Percentiles rank a stretch among this genome's conserved stretches.
Conservation (phyloP, 2,888 invertebrate species). For the Ectemnius cavifrons region DNA sequence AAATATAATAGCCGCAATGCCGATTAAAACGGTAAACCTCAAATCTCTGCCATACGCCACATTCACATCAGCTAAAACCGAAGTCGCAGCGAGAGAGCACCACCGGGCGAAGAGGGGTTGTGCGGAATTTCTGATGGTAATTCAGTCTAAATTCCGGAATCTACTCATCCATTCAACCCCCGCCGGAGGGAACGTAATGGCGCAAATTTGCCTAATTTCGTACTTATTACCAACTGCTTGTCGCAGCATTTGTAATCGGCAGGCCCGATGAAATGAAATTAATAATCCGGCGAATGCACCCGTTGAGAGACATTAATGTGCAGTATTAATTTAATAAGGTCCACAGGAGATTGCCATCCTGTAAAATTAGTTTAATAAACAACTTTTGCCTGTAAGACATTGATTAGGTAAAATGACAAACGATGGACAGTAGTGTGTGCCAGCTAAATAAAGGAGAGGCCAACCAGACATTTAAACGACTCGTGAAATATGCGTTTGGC, state of each 20-base stretch:
- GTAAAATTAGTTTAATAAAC: no score
- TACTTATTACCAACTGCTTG: constrained; percentile 48
- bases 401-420: no score
- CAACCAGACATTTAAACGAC: neutral
- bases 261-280: constrained; percentile 32
- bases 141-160: constrained; percentile 49
- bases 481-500: neutral
- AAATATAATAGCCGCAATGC: constrained; percentile 43
- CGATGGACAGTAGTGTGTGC: no score
- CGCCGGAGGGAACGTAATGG: constrained; percentile 25
- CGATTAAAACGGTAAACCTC: constrained; percentile 42
- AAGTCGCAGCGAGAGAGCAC: constrained; percentile 14
- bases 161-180: constrained; percentile 43
- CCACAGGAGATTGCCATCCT: neutral
- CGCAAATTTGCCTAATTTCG: constrained; percentile 49
- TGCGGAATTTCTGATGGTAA: constrained; percentile 51
- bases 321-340: constrained; percentile 2
- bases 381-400: no score
- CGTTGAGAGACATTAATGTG: neutral
- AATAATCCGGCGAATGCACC: constrained; percentile 20
- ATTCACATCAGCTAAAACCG: constrained; percentile 31
- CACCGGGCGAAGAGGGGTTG: constrained; percentile 7
- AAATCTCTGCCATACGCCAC: constrained; percentile 35
- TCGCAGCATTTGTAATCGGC: constrained; percentile 34
- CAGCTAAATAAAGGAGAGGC: no score